phyloP scores from a whole-genome alignment of 2,888 invertebrate species.

The Clistopyga incitator region DNA sequence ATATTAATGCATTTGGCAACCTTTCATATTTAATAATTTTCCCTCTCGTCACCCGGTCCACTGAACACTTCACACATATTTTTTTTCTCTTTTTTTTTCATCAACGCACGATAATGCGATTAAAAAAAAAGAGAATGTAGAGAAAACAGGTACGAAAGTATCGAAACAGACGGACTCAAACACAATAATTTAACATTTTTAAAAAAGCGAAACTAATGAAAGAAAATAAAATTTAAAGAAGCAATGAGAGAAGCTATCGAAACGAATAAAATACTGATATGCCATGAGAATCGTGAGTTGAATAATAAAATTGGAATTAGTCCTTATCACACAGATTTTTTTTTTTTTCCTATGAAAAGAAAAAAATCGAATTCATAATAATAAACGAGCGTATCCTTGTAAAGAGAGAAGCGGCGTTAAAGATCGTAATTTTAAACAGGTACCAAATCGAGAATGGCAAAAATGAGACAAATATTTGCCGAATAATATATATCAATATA shows the following conservation, averaged over 20 bases:
- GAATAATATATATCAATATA: slow-evolving; percentile 18
- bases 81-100: not conserved
- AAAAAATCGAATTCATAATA: slow-evolving; percentile 8
- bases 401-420: slow-evolving; percentile 50
- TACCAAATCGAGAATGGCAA: slow-evolving; percentile 59
- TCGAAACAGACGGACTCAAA: slow-evolving; percentile 51
- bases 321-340: slow-evolving; percentile 50
- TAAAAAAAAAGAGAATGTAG: slow-evolving; percentile 47
- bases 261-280: slow-evolving; percentile 51
- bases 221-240: slow-evolving; percentile 34
- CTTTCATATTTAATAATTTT: slow-evolving; percentile 12
- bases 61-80: not conserved
- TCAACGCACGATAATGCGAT: not conserved
- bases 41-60: slow-evolving; percentile 38
- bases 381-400: slow-evolving; percentile 46
- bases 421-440: slow-evolving; percentile 57
- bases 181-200: slow-evolving; percentile 2
- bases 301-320: slow-evolving; percentile 55
- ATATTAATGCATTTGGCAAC: slow-evolving; percentile 22
- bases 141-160: slow-evolving; percentile 65
- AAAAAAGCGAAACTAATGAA: slow-evolving; percentile 17
- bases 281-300: slow-evolving; percentile 45
- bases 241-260: slow-evolving; percentile 26
- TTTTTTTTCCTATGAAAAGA: too few species aligned
- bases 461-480: slow-evolving; percentile 35